A percentile compares a stretch with the other conserved stretches of the same genome.
Conservation (phyloP, 2,797 vertebrate genomes). For the Acridotheres tristis region DNA sequence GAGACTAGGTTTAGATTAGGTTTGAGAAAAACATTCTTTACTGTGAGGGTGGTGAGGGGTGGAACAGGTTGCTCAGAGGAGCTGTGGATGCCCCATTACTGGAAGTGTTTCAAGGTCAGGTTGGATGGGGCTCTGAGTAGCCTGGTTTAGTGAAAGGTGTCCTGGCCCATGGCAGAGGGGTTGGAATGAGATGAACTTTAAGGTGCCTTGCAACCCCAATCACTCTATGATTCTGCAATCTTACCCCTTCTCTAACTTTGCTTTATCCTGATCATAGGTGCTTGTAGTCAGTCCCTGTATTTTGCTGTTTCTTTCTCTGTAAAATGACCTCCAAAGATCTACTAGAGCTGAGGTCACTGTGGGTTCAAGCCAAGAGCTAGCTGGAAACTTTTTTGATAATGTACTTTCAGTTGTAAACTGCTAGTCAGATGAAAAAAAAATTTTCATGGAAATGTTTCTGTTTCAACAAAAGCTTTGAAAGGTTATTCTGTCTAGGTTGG, state of each 20-base stretch:
- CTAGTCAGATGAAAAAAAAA: background rate
- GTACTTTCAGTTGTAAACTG: background rate
- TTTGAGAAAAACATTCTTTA: background rate
- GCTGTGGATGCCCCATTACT: background rate
- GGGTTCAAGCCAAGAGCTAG: background rate
- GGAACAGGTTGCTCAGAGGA: background rate
- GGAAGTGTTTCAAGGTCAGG: background rate
- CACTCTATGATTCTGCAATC: background rate
- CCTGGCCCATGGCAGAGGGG: background rate
- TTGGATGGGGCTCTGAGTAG: background rate
- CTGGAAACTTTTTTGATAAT: background rate
- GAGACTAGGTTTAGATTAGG: background rate
- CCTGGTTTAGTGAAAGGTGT: background rate
- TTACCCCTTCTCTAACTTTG: background rate
- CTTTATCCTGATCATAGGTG: background rate
- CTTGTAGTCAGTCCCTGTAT: background rate
- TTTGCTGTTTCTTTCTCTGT: background rate
- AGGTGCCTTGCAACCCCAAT: background rate
- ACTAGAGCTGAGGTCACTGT: background rate
- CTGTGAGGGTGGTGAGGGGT: background rate
- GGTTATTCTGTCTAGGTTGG: background rate
- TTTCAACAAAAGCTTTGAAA: constrained; percentile 11
- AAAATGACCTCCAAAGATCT: background rate
- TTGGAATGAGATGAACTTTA: background rate
- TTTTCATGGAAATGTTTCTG: background rate